phyloP scores from a whole-genome alignment of 2,113 vertebrate genomes.

The Scartelaos histophorus region DNA sequence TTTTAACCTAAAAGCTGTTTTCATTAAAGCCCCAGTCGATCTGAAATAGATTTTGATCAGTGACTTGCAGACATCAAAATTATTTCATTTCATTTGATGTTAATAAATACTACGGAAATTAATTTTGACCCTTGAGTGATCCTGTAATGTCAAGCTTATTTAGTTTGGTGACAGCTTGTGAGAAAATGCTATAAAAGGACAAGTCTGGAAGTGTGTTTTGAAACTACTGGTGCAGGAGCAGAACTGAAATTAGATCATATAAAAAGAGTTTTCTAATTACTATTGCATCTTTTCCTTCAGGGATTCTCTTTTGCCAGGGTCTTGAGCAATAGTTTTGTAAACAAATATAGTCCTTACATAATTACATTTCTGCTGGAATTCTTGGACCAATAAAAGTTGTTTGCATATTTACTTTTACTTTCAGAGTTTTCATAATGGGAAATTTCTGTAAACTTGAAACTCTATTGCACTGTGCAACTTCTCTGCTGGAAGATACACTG shows the following conservation, averaged over 20 bases:
- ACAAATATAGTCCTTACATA: neutral
- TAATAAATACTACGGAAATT: conserved; percentile 17
- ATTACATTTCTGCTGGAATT: neutral
- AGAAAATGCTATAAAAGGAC: conserved; percentile 3
- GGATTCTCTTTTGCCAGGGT: neutral
- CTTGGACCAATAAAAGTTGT: neutral
- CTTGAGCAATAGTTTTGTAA: neutral
- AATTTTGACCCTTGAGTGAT: conserved; percentile 5
- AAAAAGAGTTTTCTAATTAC: conserved; percentile 1
- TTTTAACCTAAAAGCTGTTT: conserved; percentile 52
- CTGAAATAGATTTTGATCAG: conserved; percentile 31
- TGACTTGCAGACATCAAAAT: conserved; percentile 33
- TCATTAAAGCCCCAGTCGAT: conserved; percentile 41
- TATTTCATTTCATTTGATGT: neutral
- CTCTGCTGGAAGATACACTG: too few relatives aligned
- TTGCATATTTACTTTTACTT: neutral
- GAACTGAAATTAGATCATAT: conserved; percentile 10
- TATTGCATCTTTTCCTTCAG: neutral
- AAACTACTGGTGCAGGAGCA: conserved; percentile 28
- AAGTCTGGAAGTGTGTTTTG: conserved; percentile 12
- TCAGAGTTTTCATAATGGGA: neutral
- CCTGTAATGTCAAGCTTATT: conserved; percentile 24
- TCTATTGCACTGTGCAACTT: too few relatives aligned
- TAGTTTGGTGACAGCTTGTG: conserved; percentile 22
- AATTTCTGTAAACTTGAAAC: neutral